Evolutionary conservation across 2,797 vertebrate species (phyloP).

Genomic region (Telmatherina bonti): DNA sequence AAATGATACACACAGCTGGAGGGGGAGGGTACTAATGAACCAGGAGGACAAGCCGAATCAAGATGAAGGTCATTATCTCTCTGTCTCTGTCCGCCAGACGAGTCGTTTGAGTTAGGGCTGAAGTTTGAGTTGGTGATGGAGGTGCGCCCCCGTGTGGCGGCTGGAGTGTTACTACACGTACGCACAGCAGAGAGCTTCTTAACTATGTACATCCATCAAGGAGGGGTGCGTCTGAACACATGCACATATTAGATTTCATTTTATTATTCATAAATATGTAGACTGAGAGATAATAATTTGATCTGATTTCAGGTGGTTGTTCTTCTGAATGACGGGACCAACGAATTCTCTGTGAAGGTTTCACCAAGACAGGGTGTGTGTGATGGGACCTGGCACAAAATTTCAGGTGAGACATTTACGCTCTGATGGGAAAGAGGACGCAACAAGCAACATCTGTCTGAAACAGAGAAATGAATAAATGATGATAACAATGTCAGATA

Average conservation of each 20-base stretch:
- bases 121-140: slow-evolving; percentile 93
- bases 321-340: slow-evolving; percentile 87
- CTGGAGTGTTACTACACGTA: slow-evolving; percentile 89
- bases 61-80: slow-evolving; percentile 19
- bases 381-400: slow-evolving; percentile 91
- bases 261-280: too few relatives aligned
- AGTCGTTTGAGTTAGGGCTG: slow-evolving; percentile 88
- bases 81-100: slow-evolving; percentile 80
- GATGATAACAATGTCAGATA: too few relatives aligned
- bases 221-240: slow-evolving; percentile 80
- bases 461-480: too few relatives aligned
- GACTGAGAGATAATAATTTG: neutral
- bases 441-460: too few relatives aligned
- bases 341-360: slow-evolving; percentile 89
- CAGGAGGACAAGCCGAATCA: too few relatives aligned
- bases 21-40: slow-evolving; percentile 19
- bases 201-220: slow-evolving; percentile 88
- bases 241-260: too few relatives aligned
- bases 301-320: slow-evolving; percentile 85
- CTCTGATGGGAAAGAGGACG: too few relatives aligned
- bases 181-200: slow-evolving; percentile 83
- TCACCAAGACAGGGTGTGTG: slow-evolving; percentile 87
- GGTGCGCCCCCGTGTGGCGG: slow-evolving; percentile 90
- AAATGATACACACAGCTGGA: slow-evolving; percentile 49
- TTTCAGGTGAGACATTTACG: slow-evolving; percentile 84